Percentiles rank a stretch among this genome's conserved stretches.
phyloP scores from a whole-genome alignment of 2,888 invertebrate genomes.

The Drosophila ezoana region DNA sequence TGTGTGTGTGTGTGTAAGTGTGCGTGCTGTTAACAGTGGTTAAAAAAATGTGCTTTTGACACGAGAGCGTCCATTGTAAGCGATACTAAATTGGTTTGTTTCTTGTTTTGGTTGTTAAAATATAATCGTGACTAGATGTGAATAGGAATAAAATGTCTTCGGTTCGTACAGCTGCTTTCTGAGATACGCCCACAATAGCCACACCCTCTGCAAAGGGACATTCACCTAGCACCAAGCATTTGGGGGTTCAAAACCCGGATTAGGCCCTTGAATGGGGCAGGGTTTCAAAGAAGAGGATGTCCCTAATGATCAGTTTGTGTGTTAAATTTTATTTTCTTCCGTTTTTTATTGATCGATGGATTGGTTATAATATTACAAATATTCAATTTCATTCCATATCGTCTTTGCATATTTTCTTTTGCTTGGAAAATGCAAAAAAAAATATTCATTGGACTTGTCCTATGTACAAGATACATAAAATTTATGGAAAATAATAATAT shows the following conservation, averaged over 20 bases:
- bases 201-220: not conserved
- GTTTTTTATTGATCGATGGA: no score
- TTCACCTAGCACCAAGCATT: not conserved
- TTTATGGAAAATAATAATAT: no score
- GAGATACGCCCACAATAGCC: conserved; percentile 28
- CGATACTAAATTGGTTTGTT: conserved; percentile 82
- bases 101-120: conserved; percentile 35
- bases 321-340: not conserved
- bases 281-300: not conserved
- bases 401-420: no score
- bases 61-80: conserved; percentile 79
- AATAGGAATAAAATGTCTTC: conserved; percentile 27
- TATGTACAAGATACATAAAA: no score
- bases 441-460: no score
- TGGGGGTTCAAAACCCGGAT: not conserved
- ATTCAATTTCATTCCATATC: no score
- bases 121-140: conserved; percentile 41
- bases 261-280: no score
- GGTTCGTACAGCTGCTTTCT: conserved; percentile 32
- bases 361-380: not conserved
- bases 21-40: conserved; percentile 55
- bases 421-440: no score
- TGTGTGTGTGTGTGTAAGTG: conserved; percentile 27
- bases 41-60: conserved; percentile 79
- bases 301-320: not conserved